Base-by-base conservation (phyloP, 2,888 invertebrate genomes). In the Parasteatoda lunata region DNA sequence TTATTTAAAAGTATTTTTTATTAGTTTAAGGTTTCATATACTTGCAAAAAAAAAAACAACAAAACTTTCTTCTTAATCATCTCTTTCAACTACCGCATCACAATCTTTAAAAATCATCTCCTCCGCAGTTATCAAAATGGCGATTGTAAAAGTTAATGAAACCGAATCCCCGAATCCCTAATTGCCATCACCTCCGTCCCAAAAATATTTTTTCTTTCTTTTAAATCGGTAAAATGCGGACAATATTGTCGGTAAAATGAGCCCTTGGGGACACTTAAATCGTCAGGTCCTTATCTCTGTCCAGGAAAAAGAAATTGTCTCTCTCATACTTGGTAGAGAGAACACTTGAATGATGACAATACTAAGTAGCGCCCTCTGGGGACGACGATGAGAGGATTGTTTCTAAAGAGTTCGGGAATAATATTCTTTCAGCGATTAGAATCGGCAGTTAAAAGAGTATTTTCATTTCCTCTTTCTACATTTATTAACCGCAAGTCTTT, bases 131-230 rank as follows among this genome's bases (percentile, higher is more conserved):
- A 76, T 76, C 70, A 49, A 85, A 76, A 76, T 66, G 49, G n/a
- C 59, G 70, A 70, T 66, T 80, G 70, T 71, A 77, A 80, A 85
- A 85, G 73, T 85, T 85, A 85, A 85, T 85, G 80, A 80, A 85
- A 85, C 76, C n/a, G 15, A 73, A 66, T 66, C 76, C 68, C 68
- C 9, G 49, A 52, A 13, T 77, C 68, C 79, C 85, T 85, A 85
- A 85, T 85, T 85, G 80, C 80, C 76, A 70, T 52, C 76, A 54
- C 8, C 65, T 15, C 11, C 77, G 85, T 79, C 80, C 70, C 70
- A 71, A 65, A n/a, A 59, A 59, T 13, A 59, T 9, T 59, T 59
- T 59, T 30, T 30, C n/a, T 30, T 30, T 79, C 79, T 85, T 85
- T 85, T 76, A 80, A 66, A 66, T 76, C 66, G 70, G 51, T 69